These are phyloP conservation scores for Nomada flava DNA, from an alignment of 2,888 invertebrate genomes.

Conservation along the genomic window DNA sequence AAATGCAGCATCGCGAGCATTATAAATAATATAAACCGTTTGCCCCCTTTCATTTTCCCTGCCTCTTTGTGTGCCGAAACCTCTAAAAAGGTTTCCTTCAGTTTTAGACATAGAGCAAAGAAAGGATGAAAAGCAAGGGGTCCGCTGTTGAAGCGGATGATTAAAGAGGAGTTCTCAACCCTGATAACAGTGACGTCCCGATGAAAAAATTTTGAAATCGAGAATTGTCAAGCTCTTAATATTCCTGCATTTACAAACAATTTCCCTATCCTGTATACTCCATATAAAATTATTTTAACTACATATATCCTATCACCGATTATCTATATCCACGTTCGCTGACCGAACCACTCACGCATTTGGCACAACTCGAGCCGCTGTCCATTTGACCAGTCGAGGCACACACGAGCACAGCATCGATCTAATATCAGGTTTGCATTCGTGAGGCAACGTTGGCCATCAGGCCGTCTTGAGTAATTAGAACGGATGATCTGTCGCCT, in stretches of 20 bases:
- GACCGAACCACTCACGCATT: conserved; percentile 55
- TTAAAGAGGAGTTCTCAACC: conserved; percentile 57
- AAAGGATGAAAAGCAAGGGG: conserved; percentile 37
- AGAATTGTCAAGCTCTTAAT: background rate
- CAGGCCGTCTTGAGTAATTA: conserved; percentile 66
- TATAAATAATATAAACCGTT: conserved; percentile 46
- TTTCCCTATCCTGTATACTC: no score
- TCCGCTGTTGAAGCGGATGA: conserved; percentile 28
- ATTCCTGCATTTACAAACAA: background rate
- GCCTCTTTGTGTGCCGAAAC: conserved; percentile 28
- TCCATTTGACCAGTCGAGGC: conserved; percentile 23
- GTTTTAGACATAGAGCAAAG: conserved; percentile 17
- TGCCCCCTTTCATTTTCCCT: conserved; percentile 45
- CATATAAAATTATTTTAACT: background rate
- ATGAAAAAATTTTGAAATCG: conserved; percentile 19
- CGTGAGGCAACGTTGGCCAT: conserved; percentile 55
- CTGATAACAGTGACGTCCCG: conserved; percentile 30
- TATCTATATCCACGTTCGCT: conserved; percentile 48
- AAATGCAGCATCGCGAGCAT: conserved; percentile 29
- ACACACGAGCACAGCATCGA: conserved; percentile 38
- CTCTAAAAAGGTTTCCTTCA: conserved; percentile 26
- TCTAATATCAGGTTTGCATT: conserved; percentile 35
- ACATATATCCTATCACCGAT: background rate
- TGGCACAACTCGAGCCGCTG: conserved; percentile 51
- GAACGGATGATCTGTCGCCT: conserved; percentile 58